Percentiles rank a stretch among this genome's conserved stretches.
Conservation (phyloP, 2,113 vertebrate species). For the Apeltes quadracus region DNA sequence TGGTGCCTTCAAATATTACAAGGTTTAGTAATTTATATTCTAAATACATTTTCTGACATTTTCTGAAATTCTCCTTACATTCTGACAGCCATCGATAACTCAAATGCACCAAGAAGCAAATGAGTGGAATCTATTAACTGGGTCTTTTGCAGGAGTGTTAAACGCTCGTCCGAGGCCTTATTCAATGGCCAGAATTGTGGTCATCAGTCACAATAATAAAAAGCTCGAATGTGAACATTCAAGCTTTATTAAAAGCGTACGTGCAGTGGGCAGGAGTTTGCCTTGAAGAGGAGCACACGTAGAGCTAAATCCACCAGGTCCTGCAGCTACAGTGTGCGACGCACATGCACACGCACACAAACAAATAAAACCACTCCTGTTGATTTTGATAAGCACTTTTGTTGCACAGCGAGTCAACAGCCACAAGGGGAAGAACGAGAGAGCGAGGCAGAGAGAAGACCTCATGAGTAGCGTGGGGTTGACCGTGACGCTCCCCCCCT, state of each 20-base stretch:
- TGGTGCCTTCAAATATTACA: not conserved
- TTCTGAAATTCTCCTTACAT: not conserved
- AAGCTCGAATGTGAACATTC: not conserved
- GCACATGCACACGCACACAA: slow-evolving; percentile 1
- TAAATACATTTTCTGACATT: not conserved
- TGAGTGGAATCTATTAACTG: not conserved
- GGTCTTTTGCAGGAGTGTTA: not conserved
- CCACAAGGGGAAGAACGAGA: slow-evolving; percentile 33
- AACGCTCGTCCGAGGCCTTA: too few relatives aligned
- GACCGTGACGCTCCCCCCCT: slow-evolving; percentile 55
- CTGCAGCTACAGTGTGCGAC: not conserved
- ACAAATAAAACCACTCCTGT: slow-evolving; percentile 26
- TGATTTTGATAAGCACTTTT: slow-evolving; percentile 35
- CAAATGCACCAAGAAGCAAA: not conserved
- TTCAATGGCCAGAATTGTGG: not conserved
- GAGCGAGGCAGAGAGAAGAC: slow-evolving; percentile 28
- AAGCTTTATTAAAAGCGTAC: not conserved
- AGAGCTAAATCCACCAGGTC: not conserved
- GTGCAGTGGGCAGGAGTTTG: not conserved
- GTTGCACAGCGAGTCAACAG: slow-evolving; percentile 45
- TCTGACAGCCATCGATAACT: not conserved
- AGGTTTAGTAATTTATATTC: not conserved
- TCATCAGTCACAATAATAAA: slow-evolving; percentile 2
- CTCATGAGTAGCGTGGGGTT: slow-evolving; percentile 20
- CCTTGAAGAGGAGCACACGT: not conserved